Percentiles rank a stretch among this genome's conserved stretches.
Conservation (phyloP, 2,888 invertebrate species). For the Zygothrica quintamaculata region DNA sequence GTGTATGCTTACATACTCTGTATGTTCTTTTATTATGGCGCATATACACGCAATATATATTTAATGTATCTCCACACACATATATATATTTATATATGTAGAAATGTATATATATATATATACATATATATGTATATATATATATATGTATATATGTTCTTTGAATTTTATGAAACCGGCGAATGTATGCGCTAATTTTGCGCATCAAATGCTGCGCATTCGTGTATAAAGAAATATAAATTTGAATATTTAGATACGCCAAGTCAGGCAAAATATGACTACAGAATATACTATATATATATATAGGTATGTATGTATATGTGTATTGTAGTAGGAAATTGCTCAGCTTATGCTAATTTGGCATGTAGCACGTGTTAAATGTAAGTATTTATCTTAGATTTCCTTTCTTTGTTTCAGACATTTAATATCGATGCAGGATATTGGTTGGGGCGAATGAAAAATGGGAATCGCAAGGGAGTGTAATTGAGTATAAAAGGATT, state of each 20-base stretch:
- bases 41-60: no score
- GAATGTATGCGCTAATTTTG: slow-evolving; percentile 68
- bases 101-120: background rate
- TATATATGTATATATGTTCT: background rate
- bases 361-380: slow-evolving; percentile 58
- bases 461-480: no score
- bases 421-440: slow-evolving; percentile 52
- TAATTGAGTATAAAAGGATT: slow-evolving; percentile 45
- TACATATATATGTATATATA: slow-evolving; percentile 1
- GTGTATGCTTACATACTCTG: slow-evolving; percentile 11
- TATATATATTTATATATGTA: slow-evolving; percentile 6
- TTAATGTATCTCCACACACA: no score
- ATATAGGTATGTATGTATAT: background rate
- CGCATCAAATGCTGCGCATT: slow-evolving; percentile 69
- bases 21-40: slow-evolving; percentile 34
- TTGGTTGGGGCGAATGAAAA: no score
- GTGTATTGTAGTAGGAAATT: slow-evolving; percentile 13
- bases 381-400: slow-evolving; percentile 57
- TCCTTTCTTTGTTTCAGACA: slow-evolving; percentile 40
- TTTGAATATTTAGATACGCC: slow-evolving; percentile 45
- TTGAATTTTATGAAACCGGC: slow-evolving; percentile 23
- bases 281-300: background rate
- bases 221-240: slow-evolving; percentile 64
- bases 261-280: no score
- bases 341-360: slow-evolving; percentile 67